phyloP scores from a whole-genome alignment of 2,888 invertebrate genomes.

The Pasiphila rectangulata region DNA sequence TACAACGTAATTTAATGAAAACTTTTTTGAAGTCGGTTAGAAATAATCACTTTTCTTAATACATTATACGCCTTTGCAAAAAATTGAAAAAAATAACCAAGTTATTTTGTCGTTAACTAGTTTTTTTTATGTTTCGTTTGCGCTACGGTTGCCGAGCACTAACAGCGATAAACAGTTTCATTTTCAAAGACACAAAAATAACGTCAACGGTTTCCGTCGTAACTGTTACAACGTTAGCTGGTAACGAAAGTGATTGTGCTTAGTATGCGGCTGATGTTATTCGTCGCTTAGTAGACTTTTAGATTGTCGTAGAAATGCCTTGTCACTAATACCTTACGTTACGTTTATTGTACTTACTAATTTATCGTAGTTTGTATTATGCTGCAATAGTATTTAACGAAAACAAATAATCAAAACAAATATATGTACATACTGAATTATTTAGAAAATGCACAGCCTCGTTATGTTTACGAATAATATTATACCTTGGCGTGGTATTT shows the following conservation, averaged over 20 bases:
- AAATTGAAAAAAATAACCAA: not conserved
- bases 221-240: conserved; percentile 24
- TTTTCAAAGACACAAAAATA: conserved; percentile 57
- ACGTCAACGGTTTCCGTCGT: conserved; percentile 14
- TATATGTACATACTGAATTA: too few species aligned
- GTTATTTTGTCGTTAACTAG: not conserved
- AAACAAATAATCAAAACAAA: too few species aligned
- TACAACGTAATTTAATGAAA: not conserved
- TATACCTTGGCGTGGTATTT: too few species aligned
- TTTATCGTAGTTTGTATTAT: too few species aligned
- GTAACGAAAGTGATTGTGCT: conserved; percentile 58
- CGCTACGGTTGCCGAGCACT: not conserved
- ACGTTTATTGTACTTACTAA: too few species aligned
- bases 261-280: conserved; percentile 14
- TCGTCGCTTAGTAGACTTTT: too few species aligned
- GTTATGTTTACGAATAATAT: too few species aligned
- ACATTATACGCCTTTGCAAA: conserved; percentile 1
- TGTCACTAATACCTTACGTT: too few species aligned
- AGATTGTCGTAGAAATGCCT: not conserved
- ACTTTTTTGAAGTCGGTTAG: not conserved
- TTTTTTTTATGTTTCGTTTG: not conserved
- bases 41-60: conserved; percentile 66
- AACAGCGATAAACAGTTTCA: conserved; percentile 51
- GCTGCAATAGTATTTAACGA: too few species aligned
- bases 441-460: too few species aligned